Conservation (phyloP, 1,140 invertebrate species). For the Antheraea mylitta region DNA sequence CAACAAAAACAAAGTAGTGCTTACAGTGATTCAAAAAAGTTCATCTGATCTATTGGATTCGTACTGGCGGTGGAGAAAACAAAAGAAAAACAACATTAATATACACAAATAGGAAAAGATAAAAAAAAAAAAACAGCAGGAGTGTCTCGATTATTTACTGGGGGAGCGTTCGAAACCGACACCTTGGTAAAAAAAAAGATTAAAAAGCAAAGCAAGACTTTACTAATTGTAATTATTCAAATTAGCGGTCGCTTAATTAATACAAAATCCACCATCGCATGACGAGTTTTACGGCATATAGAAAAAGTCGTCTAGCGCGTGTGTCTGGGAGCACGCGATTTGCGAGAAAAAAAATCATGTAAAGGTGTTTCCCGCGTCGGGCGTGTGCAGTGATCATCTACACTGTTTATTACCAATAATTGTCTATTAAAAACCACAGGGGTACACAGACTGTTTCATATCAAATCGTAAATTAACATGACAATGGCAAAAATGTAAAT, state of each 20-base stretch:
- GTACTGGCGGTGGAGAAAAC: slow-evolving; percentile 56
- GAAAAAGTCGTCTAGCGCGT: not conserved
- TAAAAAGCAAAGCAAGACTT: slow-evolving; percentile 30
- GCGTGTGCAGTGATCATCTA: not conserved
- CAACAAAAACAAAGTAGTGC: slow-evolving; percentile 50
- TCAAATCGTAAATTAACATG: not conserved
- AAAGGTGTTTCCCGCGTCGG: not conserved
- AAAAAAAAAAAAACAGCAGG: slow-evolving; percentile 27
- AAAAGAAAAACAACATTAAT: slow-evolving; percentile 66
- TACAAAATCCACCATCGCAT: not conserved
- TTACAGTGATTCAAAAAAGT: slow-evolving; percentile 77
- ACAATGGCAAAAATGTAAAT: too few species aligned
- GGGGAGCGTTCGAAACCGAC: slow-evolving; percentile 16
- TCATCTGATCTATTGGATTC: slow-evolving; percentile 77
- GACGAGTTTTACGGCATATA: not conserved
- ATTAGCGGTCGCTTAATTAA: not conserved
- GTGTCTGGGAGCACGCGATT: not conserved
- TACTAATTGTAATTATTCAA: not conserved
- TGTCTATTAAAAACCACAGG: not conserved
- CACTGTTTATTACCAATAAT: not conserved
- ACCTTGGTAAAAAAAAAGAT: slow-evolving; percentile 11
- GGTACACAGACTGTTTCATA: too few species aligned
- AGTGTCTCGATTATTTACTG: slow-evolving; percentile 26
- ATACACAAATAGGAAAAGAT: slow-evolving; percentile 30
- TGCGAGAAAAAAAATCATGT: not conserved